phyloP scores from a whole-genome alignment of 2,113 vertebrate species.

The Cavia porcellus region DNA sequence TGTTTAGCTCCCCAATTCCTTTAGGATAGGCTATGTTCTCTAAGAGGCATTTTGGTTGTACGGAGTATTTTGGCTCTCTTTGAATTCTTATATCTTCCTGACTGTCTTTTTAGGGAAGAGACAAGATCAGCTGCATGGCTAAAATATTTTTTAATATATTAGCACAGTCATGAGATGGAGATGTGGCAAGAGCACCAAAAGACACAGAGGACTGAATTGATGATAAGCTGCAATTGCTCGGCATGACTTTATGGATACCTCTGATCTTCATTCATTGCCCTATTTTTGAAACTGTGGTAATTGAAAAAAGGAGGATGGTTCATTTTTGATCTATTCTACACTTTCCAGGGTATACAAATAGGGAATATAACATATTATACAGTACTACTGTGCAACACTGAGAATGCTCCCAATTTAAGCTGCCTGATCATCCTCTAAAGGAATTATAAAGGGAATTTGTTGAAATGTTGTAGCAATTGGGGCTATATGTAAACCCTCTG shows the following conservation, averaged over 20 bases:
- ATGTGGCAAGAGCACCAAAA: background rate
- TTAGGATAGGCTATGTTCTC: background rate
- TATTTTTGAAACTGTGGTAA: constrained; percentile 38
- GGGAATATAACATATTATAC: background rate
- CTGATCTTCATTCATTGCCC: background rate
- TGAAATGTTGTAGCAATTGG: background rate
- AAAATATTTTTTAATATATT: background rate
- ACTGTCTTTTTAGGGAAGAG: background rate
- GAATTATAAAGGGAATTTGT: background rate
- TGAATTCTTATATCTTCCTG: background rate
- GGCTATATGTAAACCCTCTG: background rate
- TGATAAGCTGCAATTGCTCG: background rate
- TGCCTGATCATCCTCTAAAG: background rate
- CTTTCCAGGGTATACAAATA: background rate
- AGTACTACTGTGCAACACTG: background rate
- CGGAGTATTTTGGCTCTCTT: background rate
- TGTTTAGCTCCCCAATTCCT: background rate
- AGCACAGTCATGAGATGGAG: background rate
- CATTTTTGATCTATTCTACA: background rate
- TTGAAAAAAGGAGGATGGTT: constrained; percentile 6
- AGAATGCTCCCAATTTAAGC: background rate
- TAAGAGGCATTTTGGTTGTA: background rate
- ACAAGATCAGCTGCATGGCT: background rate
- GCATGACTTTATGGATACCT: background rate
- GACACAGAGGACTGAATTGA: background rate